These are phyloP conservation scores for Caranx melampygus DNA, from an alignment of 2,113 vertebrate genomes.

Conservation along the genomic window DNA sequence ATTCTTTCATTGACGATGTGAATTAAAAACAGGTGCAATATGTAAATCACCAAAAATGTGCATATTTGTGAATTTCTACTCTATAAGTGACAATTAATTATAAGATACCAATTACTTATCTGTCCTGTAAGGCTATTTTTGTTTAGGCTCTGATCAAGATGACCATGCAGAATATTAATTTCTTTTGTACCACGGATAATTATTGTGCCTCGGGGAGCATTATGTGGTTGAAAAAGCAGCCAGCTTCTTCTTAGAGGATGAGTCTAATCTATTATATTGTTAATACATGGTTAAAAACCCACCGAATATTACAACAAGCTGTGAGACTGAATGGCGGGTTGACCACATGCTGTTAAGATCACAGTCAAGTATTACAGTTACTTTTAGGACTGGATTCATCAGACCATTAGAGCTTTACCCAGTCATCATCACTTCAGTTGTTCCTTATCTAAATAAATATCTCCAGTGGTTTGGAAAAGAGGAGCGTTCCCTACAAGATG, in stretches of 20 bases:
- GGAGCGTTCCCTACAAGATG: not conserved
- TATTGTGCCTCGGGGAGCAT: not conserved
- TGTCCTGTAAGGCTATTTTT: too few species aligned
- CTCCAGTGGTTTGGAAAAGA: not conserved
- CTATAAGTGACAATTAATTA: not conserved
- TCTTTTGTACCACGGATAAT: not conserved
- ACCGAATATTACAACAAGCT: not conserved
- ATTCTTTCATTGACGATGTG: too few species aligned
- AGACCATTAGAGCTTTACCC: too few species aligned
- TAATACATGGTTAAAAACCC: not conserved
- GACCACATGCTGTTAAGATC: not conserved
- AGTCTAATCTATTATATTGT: not conserved
- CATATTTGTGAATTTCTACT: not conserved
- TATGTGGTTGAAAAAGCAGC: not conserved
- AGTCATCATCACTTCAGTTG: too few species aligned
- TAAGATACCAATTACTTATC: not conserved
- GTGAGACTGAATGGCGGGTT: not conserved
- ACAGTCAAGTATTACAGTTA: not conserved
- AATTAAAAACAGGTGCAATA: too few species aligned
- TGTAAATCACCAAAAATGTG: not conserved
- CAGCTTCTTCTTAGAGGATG: not conserved
- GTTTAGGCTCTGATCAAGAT: not conserved
- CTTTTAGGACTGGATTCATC: too few species aligned
- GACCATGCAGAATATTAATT: not conserved
- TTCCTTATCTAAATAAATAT: too few species aligned